Conservation (phyloP, 1,140 invertebrate genomes). For the Acromyrmex charruanus region DNA sequence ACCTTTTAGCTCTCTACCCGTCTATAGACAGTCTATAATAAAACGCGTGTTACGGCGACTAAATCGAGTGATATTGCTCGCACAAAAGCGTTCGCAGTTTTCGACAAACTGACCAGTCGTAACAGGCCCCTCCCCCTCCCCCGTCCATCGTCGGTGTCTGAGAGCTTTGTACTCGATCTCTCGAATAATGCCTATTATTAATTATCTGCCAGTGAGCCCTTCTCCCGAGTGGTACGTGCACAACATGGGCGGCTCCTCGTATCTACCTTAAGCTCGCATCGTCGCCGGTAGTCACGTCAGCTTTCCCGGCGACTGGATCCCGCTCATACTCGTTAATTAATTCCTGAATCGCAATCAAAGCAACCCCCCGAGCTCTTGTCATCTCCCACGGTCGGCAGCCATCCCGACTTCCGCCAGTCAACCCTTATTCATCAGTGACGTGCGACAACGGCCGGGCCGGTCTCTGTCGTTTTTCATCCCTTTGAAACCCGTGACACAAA, state of each 20-base stretch:
- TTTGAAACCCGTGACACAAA: neutral
- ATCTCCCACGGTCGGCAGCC: constrained; percentile 37
- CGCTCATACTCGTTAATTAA: constrained; percentile 80
- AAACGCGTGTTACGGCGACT: constrained; percentile 25
- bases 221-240: constrained; percentile 10
- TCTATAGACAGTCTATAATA: constrained; percentile 48
- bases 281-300: constrained; percentile 78
- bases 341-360: constrained; percentile 81
- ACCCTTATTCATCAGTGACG: constrained; percentile 64
- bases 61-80: constrained; percentile 26
- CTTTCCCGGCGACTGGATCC: constrained; percentile 75
- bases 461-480: neutral
- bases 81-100: constrained; percentile 15
- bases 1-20: constrained; percentile 34
- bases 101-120: constrained; percentile 22
- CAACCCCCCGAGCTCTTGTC: constrained; percentile 66
- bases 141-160: neutral
- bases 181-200: constrained; percentile 78
- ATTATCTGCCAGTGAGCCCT: constrained; percentile 70
- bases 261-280: constrained; percentile 69
- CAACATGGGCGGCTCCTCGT: constrained; percentile 4
- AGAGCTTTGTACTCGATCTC: constrained; percentile 27
- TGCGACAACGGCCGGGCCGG: constrained; percentile 19
- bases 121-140: neutral
- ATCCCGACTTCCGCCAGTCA: constrained; percentile 45